A percentile compares a stretch with the other conserved stretches of the same genome.
Conservation (phyloP, 2,888 invertebrate species). For the Leptinotarsa haldemani region DNA sequence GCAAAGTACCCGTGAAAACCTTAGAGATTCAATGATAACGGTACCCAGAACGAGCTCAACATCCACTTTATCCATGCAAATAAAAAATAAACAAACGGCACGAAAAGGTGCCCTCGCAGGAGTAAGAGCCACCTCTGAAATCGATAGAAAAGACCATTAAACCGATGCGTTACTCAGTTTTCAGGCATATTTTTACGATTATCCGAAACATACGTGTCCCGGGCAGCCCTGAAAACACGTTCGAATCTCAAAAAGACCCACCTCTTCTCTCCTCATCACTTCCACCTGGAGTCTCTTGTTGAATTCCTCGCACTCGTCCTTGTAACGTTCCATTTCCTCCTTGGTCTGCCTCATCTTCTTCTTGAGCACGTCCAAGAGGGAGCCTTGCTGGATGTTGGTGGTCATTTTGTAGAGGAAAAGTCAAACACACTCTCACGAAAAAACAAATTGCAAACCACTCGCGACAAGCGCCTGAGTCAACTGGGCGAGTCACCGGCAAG, state of each 20-base stretch:
- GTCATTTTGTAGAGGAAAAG: conserved; percentile 73
- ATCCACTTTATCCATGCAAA: conserved; percentile 31
- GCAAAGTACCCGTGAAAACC: background rate
- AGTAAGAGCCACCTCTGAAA: conserved; percentile 25
- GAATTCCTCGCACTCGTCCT: conserved; percentile 96
- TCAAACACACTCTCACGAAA: conserved; percentile 38
- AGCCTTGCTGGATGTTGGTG: conserved; percentile 91
- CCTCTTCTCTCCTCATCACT: conserved; percentile 97
- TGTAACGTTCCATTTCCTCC: conserved; percentile 98
- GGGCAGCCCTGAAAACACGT: conserved; percentile 25
- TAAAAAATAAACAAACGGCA: conserved; percentile 30
- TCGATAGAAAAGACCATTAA: conserved; percentile 31
- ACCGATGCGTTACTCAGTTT: background rate
- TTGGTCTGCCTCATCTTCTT: conserved; percentile 99
- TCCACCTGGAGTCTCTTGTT: conserved; percentile 95
- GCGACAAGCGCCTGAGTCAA: conserved; percentile 50
- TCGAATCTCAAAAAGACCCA: conserved; percentile 64
- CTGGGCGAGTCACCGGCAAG: conserved; percentile 66
- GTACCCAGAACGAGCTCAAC: conserved; percentile 25
- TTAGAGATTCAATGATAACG: conserved; percentile 21
- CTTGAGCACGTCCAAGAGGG: conserved; percentile 96
- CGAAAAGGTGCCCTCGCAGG: background rate
- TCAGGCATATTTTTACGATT: conserved; percentile 4
- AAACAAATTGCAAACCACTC: conserved; percentile 35
- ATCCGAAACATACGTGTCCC: conserved; percentile 13